Evolutionary conservation across 2,888 invertebrate species (phyloP).

Genomic region (Macrophya annulata): DNA sequence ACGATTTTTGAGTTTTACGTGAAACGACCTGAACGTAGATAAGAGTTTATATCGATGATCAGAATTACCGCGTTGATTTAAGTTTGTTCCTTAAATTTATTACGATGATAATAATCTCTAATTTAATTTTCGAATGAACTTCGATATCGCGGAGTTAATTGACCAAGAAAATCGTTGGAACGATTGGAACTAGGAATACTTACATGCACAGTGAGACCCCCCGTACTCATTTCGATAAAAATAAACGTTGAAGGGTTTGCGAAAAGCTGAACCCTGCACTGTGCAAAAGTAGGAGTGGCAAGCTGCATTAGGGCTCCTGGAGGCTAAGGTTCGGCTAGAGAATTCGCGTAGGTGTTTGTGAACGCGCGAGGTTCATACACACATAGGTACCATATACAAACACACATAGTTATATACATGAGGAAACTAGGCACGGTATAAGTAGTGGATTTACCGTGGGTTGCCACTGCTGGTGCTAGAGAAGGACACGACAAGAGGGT

Average conservation of each 20-base stretch:
- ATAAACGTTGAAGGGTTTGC: neutral
- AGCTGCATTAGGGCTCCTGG: slow-evolving; percentile 37
- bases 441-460: slow-evolving; percentile 34
- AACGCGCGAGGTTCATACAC: slow-evolving; percentile 23
- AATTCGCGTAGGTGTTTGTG: slow-evolving; percentile 30
- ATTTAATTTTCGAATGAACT: neutral
- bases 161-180: neutral
- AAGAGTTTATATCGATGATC: neutral
- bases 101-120: neutral
- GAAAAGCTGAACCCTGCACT: slow-evolving; percentile 12
- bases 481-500: neutral
- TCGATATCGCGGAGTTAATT: neutral
- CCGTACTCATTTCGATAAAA: neutral
- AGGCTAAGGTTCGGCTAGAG: slow-evolving; percentile 38
- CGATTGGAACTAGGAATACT: neutral
- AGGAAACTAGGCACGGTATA: slow-evolving; percentile 27
- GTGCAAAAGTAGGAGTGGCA: slow-evolving; percentile 25
- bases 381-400: neutral
- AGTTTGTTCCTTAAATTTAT: neutral
- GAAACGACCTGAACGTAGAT: neutral
- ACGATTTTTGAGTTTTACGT: neutral
- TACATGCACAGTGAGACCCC: neutral
- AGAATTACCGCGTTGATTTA: neutral
- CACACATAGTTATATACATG: neutral
- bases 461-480: slow-evolving; percentile 14